Evolutionary conservation across 2,113 vertebrate genomes (phyloP).

Genomic region (Myanophis thanlyinensis): DNA sequence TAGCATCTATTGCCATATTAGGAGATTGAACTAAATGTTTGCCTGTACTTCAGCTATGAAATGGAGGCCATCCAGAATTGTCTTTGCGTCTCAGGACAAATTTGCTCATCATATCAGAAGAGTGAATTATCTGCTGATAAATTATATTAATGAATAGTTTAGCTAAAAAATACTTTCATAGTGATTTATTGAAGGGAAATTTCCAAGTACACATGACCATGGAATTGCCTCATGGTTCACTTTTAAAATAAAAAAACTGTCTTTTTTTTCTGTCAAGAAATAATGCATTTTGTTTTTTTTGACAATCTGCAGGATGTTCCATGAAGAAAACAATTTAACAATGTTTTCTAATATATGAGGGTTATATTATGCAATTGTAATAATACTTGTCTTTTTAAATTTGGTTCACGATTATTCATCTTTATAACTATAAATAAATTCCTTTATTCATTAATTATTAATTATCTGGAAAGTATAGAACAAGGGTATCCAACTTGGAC

Average conservation of each 20-base stretch:
- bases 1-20: slow-evolving; percentile 13
- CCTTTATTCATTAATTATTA: not conserved
- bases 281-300: not conserved
- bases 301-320: not conserved
- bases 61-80: not conserved
- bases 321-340: not conserved
- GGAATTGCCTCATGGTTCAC: not conserved
- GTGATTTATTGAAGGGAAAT: not conserved
- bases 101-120: not conserved
- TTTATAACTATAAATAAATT: not conserved
- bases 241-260: not conserved
- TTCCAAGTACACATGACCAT: not conserved
- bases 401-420: not conserved
- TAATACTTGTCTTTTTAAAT: not conserved
- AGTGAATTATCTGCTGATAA: not conserved
- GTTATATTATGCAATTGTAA: not conserved
- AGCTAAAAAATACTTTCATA: not conserved
- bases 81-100: not conserved
- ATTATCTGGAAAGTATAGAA: not conserved
- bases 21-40: slow-evolving; percentile 14
- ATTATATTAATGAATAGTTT: not conserved
- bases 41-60: not conserved
- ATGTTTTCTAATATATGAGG: not conserved
- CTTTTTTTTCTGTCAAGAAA: not conserved
- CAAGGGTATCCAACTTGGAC: not conserved